phyloP scores from a whole-genome alignment of 2,888 invertebrate species.

The Antheraea assamensis region DNA sequence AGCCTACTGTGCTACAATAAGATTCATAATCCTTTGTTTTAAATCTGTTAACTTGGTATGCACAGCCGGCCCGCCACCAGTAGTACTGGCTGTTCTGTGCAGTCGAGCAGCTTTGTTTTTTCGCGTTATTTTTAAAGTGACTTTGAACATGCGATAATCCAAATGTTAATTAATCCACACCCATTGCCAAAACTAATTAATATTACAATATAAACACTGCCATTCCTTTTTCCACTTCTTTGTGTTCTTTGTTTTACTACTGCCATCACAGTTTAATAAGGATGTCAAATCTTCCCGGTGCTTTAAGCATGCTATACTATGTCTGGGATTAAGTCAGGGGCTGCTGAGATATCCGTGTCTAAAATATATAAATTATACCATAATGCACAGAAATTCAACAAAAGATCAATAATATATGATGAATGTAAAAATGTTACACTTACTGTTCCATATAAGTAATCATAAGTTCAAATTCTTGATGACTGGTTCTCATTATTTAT shows the following conservation, averaged over 20 bases:
- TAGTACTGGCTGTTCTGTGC: neutral
- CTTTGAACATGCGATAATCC: neutral
- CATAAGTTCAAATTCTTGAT: neutral
- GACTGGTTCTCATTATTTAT: neutral
- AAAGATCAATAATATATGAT: neutral
- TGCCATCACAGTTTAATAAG: neutral
- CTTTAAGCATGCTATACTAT: neutral
- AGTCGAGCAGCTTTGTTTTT: neutral
- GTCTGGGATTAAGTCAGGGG: neutral
- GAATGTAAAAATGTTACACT: neutral
- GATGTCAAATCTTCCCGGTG: neutral
- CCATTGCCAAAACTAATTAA: neutral
- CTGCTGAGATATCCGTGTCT: neutral
- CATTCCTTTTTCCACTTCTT: neutral
- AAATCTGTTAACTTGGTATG: neutral
- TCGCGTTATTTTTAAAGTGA: neutral
- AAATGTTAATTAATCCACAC: neutral
- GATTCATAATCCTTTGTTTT: neutral
- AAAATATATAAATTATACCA: neutral
- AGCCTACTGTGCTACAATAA: neutral
- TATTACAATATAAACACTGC: neutral
- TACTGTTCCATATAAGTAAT: neutral
- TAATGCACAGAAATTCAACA: neutral
- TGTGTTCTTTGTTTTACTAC: neutral
- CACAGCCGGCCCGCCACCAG: neutral